Base-by-base conservation (phyloP, 2,113 vertebrate species). In the Esox niger region DNA sequence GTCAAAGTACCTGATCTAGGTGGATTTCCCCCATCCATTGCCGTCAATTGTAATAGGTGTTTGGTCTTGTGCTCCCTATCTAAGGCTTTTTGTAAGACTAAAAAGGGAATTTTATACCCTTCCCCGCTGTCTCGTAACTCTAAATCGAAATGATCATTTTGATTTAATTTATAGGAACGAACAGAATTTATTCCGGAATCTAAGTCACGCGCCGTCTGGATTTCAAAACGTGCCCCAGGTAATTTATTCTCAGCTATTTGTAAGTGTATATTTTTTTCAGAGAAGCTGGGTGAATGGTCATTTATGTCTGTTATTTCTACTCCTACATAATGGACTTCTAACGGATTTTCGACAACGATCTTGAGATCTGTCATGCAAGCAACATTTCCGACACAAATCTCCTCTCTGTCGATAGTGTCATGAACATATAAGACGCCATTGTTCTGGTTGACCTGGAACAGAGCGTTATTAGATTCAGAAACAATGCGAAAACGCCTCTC, bases 391-490 rank as follows among this genome's bases (percentile, higher is more conserved):
- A 60, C 78, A 33, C 82, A 84, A 7, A 82, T 1, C 21, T 74
- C 43, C 17, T 84, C 83, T 60, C 80, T 76, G 35, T 85, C 83
- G 6, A 85, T 83, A 17, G 47, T 65, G 10, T 70, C 64, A 23
- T 55, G 27, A 15, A 76, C 72, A 61, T 66, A 71, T 23, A 85
- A 64, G 10, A 69, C 25, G 26, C 83, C 83, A 57, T 77, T 79
- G 47, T 73, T 69, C 58, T 56, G 76, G 38, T 83, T 83, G 66
- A 81, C 69, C 65, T 71, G 52, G 17, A 85, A 79, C 31, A 66
- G 63, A 32, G 55, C 59, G 13, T 75, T 66, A 13, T 74, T 66
- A 6, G 68, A 66, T 33, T 61, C 70, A 60, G 79, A 78, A 23
- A 75, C 79, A n/a, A 84, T 74, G 15, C 82, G 79, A 57, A 84